Conservation (phyloP, 92 coral and sea anemone species). For the Zoanthus sociatus region DNA sequence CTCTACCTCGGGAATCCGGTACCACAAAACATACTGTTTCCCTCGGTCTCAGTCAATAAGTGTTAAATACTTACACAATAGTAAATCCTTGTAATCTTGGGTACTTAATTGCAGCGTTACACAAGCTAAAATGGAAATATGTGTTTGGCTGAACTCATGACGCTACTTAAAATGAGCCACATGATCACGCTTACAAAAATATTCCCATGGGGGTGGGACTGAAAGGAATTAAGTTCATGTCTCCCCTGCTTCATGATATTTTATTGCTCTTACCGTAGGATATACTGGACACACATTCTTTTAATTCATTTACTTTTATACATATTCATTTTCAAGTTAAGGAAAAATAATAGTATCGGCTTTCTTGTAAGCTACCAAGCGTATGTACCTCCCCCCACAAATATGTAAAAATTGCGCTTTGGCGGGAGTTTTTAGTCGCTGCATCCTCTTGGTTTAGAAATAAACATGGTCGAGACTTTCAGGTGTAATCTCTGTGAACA, state of each 20-base stretch:
- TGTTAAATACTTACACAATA: background rate
- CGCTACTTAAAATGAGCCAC: background rate
- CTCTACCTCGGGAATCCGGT: too few relatives aligned
- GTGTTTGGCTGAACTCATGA: background rate
- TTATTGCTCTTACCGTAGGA: constrained; percentile 1
- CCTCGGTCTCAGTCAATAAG: too few relatives aligned
- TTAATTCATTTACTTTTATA: constrained; percentile 1
- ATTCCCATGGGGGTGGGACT: constrained; percentile 1
- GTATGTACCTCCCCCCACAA: background rate
- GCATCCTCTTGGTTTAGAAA: constrained; percentile 4
- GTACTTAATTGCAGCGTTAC: constrained; percentile 1
- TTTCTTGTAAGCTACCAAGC: constrained; percentile 1
- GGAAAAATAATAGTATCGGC: constrained; percentile 4
- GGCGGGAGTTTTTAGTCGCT: background rate
- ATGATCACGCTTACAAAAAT: constrained; percentile 1
- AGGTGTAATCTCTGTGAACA: constrained; percentile 4
- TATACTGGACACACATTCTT: constrained; percentile 5
- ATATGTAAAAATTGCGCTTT: background rate
- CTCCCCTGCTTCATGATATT: background rate
- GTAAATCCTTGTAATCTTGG: constrained; percentile 1
- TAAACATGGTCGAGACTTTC: background rate
- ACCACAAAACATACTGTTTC: too few relatives aligned
- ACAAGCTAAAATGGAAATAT: background rate
- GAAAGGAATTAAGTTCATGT: background rate
- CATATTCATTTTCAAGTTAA: constrained; percentile 1